Conservation (phyloP, 2,888 invertebrate genomes). For the Lasioglossum leucozonium region DNA sequence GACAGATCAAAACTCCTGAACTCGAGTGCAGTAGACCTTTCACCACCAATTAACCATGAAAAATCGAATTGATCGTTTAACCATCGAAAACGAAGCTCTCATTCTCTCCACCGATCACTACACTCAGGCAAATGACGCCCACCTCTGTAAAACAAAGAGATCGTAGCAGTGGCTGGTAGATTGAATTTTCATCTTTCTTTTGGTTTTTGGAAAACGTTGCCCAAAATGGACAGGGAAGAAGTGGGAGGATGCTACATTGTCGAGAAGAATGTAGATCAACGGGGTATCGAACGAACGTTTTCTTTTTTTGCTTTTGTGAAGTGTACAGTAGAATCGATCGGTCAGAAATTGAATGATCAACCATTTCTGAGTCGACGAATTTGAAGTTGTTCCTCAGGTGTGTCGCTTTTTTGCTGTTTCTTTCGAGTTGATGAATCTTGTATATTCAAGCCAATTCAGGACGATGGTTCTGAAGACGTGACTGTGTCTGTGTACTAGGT, state of each 20-base stretch:
- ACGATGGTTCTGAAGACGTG: neutral
- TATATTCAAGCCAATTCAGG: neutral
- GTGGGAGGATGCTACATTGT: constrained; percentile 35
- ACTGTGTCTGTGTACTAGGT: neutral
- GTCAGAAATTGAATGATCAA: neutral
- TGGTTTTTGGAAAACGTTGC: neutral
- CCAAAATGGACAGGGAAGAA: neutral
- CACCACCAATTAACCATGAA: neutral
- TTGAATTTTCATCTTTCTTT: neutral
- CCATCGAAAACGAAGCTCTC: neutral
- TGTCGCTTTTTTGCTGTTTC: neutral
- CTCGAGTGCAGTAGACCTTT: neutral
- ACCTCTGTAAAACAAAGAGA: neutral
- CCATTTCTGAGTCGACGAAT: neutral
- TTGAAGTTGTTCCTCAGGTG: neutral
- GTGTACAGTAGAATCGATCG: neutral
- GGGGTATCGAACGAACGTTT: constrained; percentile 1
- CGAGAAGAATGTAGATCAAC: neutral
- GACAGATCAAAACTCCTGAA: neutral
- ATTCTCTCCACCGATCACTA: neutral
- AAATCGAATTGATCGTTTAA: neutral
- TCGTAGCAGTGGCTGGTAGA: neutral
- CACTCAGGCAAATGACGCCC: neutral
- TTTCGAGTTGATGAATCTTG: neutral
- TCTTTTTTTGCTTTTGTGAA: neutral